Conservation (phyloP, 1,140 invertebrate genomes). For the Anoplolepis gracilipes region DNA sequence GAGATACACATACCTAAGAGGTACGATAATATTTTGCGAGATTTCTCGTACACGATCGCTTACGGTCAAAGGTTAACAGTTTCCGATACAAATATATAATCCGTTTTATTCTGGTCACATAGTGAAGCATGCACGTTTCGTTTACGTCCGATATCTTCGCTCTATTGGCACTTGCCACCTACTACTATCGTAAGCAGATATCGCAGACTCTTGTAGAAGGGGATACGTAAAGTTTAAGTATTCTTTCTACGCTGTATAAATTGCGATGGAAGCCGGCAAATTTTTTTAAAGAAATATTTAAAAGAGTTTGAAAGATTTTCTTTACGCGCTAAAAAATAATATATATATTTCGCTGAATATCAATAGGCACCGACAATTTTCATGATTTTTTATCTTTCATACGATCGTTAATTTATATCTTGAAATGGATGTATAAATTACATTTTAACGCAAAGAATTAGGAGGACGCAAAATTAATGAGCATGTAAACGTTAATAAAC, state of each 20-base stretch:
- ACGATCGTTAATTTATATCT: too few relatives aligned
- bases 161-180: conserved; percentile 44
- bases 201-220: not conserved
- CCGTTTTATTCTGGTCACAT: conserved; percentile 51
- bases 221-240: not conserved
- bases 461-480: not conserved
- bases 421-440: too few relatives aligned
- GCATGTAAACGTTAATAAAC: not conserved
- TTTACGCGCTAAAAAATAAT: not conserved
- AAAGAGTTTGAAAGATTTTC: not conserved
- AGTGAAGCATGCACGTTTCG: conserved; percentile 16
- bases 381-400: not conserved
- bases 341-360: not conserved
- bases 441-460: not conserved
- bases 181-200: conserved; percentile 36
- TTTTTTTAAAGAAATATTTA: too few relatives aligned
- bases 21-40: not conserved
- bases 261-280: not conserved
- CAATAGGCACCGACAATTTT: too few relatives aligned
- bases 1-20: not conserved
- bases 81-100: conserved; percentile 45
- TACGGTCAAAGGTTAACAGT: conserved; percentile 54
- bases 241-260: not conserved
- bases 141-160: conserved; percentile 52
- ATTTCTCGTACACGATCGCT: not conserved